A percentile compares a stretch with the other conserved stretches of the same genome.
These are phyloP conservation scores for Hermodice carunculata DNA, from an alignment of 2,888 invertebrate species.

Conservation along the genomic window DNA sequence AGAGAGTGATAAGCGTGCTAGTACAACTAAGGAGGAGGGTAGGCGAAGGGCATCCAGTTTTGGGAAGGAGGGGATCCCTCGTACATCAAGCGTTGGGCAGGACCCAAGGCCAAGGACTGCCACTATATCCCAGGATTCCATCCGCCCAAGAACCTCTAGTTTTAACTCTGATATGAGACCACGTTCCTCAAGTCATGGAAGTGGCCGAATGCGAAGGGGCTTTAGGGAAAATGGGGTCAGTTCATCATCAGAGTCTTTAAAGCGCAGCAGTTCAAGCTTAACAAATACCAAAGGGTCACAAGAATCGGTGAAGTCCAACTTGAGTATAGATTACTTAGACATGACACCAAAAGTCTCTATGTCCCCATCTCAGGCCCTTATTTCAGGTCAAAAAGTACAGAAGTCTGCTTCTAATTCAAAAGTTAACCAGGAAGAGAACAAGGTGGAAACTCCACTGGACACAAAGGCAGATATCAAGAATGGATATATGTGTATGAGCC, in stretches of 20 bases:
- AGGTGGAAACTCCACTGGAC: too few species aligned
- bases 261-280: not conserved
- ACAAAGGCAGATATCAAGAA: too few species aligned
- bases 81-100: not conserved
- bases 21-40: conserved; percentile 7
- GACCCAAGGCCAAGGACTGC: conserved; percentile 25
- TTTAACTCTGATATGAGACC: conserved; percentile 55
- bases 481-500: too few species aligned
- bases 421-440: too few species aligned
- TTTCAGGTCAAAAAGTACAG: not conserved
- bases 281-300: not conserved
- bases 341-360: not conserved
- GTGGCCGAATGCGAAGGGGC: conserved; percentile 7
- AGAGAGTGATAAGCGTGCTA: conserved; percentile 26
- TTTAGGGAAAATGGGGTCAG: too few species aligned
- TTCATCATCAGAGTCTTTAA: not conserved
- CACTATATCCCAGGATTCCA: conserved; percentile 31
- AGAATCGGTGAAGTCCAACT: not conserved
- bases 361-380: not conserved
- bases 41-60: not conserved
- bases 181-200: conserved; percentile 61
- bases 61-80: conserved; percentile 13
- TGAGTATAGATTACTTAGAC: not conserved
- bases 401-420: too few species aligned
- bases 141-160: conserved; percentile 58